Base-by-base conservation (phyloP, 2,113 vertebrate genomes). In the Ctenodactylus gundi region DNA sequence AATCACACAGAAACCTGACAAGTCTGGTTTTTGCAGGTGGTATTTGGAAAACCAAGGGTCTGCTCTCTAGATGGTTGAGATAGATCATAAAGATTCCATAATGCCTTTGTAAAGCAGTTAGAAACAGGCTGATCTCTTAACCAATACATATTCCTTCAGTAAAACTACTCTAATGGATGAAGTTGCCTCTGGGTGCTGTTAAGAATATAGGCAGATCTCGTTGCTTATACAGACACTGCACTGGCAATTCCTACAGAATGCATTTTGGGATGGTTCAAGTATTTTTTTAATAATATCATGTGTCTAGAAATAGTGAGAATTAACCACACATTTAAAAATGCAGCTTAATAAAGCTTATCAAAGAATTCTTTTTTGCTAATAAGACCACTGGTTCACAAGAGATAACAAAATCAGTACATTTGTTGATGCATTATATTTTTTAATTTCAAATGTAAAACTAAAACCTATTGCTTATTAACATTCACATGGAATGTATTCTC, bases 271-370 rank as follows among this genome's bases (percentile, higher is more conserved):
- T 57, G 55, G 21, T 62, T 81, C 2, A 2, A 51, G 29, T 77
- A 67, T 77, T 73, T 17, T 9, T 7, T 14, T 57, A 72, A 31
- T 11, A 4, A 91, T 39, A 85, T 51, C 34, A 39, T 92, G 84
- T 80, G 85, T 82, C 46, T 93, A 89, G 96, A 51, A 94, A 70
- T 88, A 60, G 57, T 73, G 60, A 96, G 77, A 94, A 94, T 87
- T 96, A 95, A 78, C 39, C 68, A 77, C 21, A 90, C 7, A 23
- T 93, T 90, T 51, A 39, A 93, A 82, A 96, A 86, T 90, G 65
- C 44, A 90, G 7, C n/a, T 97, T 90, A 92, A 85, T 60, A 82
- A 39, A 91, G 20, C 73, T 62, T 62, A 92, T 60, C 73, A 95
- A 96, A 86, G 95, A 73, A 36, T 13, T n/a, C 49, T 95, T 57